Evolutionary conservation across 2,888 invertebrate species (phyloP), one percentile per base, ranked within the genome.

Genomic region (Sceliomorpha sp.): DNA sequence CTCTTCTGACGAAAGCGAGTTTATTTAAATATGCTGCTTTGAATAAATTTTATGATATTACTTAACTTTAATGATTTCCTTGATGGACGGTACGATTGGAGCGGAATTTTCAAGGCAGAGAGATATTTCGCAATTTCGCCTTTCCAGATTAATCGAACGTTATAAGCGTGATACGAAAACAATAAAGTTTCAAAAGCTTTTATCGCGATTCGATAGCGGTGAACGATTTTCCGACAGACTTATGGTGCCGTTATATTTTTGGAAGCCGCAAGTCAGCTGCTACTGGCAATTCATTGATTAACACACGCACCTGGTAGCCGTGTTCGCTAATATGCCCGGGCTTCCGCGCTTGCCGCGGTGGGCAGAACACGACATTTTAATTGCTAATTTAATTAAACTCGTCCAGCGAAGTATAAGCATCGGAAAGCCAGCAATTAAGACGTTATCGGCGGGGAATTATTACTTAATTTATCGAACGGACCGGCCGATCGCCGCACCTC

Each of bases 381-480:
- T 86, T 85, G 85, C 85, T 82, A 82, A 86, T 85, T 86, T 83
- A 84, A 86, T 85, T 85, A 85, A 86, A 82, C 76, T 75, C 71
- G 63, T 59, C 39, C 60, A 40, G 29, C 40, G 59, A 47, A 60
- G 45, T 67, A 36, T 34, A 55, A 59, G 59, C 68, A 58, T 64
- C 56, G 44, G 37, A 64, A 51, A 70, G 58, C 55, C 71, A 72
- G 80, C 79, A 83, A 85, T 86, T 86, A 86, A 86, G 86, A 85
- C 84, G 82, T 78, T 86, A 84, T 86, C 81, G 76, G 72, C 58
- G 59, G 34, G 72, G 72, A 75, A 81, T 84, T 84, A 84, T 84
- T 84, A 81, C 82, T 82, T 82, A 78, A 84, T 84, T 80, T 84
- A 81, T 83, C 75, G 80, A 76, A 55, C 55, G 34, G 40, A 24